Conservation (phyloP, 2,888 invertebrate species). For the Tetragonula carbonaria region DNA sequence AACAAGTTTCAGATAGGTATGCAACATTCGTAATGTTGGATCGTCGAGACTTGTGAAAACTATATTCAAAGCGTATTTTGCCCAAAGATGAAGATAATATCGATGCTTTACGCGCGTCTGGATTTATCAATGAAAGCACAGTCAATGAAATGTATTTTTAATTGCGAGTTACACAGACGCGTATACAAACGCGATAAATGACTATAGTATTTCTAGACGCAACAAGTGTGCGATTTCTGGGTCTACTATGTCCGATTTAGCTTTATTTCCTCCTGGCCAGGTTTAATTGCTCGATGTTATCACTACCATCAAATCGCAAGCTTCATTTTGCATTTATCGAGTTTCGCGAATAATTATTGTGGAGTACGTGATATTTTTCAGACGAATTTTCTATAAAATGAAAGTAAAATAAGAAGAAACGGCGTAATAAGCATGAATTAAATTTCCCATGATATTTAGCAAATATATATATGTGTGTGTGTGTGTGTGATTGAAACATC, state of each 20-base stretch:
- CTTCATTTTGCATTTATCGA: neutral
- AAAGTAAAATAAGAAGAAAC: neutral
- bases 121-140: conserved; percentile 54
- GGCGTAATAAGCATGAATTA: neutral
- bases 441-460: neutral
- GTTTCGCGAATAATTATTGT: neutral
- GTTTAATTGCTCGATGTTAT: conserved; percentile 53
- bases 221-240: conserved; percentile 74
- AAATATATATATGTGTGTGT: no score
- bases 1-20: neutral
- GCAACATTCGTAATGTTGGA: neutral
- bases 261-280: conserved; percentile 38
- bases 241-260: conserved; percentile 69
- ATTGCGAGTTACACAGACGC: conserved; percentile 59
- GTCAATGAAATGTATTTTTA: conserved; percentile 69
- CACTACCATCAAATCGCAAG: neutral
- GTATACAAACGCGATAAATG: conserved; percentile 64
- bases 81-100: neutral
- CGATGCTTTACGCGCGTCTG: neutral
- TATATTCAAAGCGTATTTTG: neutral
- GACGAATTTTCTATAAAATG: neutral
- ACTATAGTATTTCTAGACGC: conserved; percentile 70
- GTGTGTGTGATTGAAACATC: neutral
- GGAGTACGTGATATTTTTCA: neutral
- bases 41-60: neutral